phyloP scores from a whole-genome alignment of 2,888 invertebrate genomes.

The Melipona beecheii region DNA sequence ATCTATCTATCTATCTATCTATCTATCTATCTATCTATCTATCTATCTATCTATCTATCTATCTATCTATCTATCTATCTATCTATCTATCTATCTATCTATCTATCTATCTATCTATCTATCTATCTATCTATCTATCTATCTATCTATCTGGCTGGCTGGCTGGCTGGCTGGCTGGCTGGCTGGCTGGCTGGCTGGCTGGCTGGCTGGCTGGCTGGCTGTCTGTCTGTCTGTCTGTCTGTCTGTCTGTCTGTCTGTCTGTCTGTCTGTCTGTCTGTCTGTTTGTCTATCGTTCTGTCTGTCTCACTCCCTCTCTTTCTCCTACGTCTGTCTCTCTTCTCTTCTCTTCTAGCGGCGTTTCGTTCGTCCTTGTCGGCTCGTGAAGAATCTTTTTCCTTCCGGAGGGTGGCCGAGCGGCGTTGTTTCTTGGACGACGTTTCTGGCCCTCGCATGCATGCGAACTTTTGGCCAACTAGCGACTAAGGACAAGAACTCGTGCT shows the following conservation, averaged over 20 bases:
- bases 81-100: too few relatives aligned
- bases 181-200: too few relatives aligned
- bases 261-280: background rate
- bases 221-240: too few relatives aligned
- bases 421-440: slow-evolving; percentile 31
- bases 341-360: background rate
- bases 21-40: too few relatives aligned
- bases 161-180: too few relatives aligned
- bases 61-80: too few relatives aligned
- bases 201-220: too few relatives aligned
- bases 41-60: too few relatives aligned
- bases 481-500: background rate
- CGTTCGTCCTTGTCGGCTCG: background rate
- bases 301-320: background rate
- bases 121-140: too few relatives aligned
- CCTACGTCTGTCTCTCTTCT: slow-evolving; percentile 1
- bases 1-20: too few relatives aligned
- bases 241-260: slow-evolving; percentile 4
- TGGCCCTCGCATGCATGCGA: slow-evolving; percentile 17
- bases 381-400: background rate
- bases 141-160: too few relatives aligned
- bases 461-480: background rate
- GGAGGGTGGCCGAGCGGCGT: background rate
- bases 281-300: background rate
- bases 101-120: too few relatives aligned